These are phyloP conservation scores for Cyanoderma ruficeps DNA, from an alignment of 2,113 vertebrate genomes.

Conservation along the genomic window DNA sequence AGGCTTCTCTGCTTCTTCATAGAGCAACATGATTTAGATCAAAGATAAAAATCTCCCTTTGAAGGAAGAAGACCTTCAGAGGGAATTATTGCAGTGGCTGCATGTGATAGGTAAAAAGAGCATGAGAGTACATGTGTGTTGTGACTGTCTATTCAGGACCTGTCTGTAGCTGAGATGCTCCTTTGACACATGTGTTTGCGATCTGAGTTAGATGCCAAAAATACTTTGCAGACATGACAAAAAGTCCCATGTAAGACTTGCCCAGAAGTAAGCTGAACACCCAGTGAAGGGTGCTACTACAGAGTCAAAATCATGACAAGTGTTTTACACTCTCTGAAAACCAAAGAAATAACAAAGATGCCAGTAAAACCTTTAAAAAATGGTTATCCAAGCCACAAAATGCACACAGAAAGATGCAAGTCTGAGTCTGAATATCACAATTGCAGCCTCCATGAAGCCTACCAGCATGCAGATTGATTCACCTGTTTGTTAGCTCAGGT, in stretches of 20 bases:
- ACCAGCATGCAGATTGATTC: not conserved
- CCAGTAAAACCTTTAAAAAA: not conserved
- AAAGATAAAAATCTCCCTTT: not conserved
- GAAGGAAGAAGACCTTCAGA: not conserved
- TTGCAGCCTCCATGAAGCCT: not conserved
- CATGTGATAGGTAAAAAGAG: not conserved
- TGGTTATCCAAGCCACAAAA: not conserved
- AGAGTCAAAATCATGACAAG: not conserved
- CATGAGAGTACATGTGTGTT: accelerated
- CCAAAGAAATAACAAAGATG: not conserved
- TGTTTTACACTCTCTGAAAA: not conserved
- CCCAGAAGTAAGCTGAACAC: not conserved
- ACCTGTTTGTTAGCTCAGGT: not conserved
- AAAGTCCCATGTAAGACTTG: not conserved
- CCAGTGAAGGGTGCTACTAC: not conserved
- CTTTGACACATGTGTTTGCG: not conserved
- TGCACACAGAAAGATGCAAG: not conserved
- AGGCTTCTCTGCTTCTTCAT: not conserved
- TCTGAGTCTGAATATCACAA: accelerated
- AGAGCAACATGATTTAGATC: not conserved
- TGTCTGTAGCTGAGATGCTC: not conserved
- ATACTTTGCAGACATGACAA: not conserved
- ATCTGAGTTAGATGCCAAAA: not conserved
- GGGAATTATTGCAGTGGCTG: not conserved
- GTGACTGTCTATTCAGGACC: not conserved